Percentiles rank a stretch among this genome's conserved stretches.
Evolutionary conservation across 2,113 vertebrate genomes (phyloP).

Genomic region (Microcebus jonahi): DNA sequence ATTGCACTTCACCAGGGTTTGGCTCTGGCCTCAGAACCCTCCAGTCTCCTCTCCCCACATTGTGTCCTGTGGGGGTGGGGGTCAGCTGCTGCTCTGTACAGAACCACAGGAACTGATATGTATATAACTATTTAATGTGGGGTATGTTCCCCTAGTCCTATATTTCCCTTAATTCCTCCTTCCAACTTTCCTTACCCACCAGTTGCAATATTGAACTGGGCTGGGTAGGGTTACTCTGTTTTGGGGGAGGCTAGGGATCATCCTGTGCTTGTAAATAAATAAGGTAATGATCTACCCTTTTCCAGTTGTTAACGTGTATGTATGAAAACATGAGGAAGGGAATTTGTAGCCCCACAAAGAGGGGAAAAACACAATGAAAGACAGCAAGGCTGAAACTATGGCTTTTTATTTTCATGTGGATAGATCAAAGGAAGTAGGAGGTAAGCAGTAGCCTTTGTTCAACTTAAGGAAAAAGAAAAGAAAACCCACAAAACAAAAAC

Average conservation of each 20-base stretch:
- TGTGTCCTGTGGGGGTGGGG: constrained; percentile 70
- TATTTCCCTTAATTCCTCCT: constrained; percentile 52
- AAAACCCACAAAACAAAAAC: neutral
- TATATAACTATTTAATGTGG: constrained; percentile 82
- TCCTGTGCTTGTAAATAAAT: constrained; percentile 82
- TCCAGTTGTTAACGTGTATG: constrained; percentile 54
- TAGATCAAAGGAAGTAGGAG: constrained; percentile 5
- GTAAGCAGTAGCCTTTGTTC: constrained; percentile 48
- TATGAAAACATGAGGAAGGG: neutral
- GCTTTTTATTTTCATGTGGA: constrained; percentile 74
- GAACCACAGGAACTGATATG: constrained; percentile 75
- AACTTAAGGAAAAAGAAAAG: neutral
- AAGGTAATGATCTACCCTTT: constrained; percentile 67
- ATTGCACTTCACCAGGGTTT: constrained; percentile 73
- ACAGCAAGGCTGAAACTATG: constrained; percentile 59
- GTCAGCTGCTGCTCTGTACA: constrained; percentile 80
- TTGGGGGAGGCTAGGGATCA: constrained; percentile 66
- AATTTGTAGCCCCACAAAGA: constrained; percentile 17
- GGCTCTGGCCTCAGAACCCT: constrained; percentile 60
- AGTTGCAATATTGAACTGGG: constrained; percentile 60
- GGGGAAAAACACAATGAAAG: constrained; percentile 73
- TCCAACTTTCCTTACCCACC: constrained; percentile 2
- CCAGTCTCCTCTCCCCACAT: constrained; percentile 61
- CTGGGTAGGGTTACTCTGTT: constrained; percentile 58
- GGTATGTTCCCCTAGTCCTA: constrained; percentile 61